phyloP scores from a whole-genome alignment of 2,797 vertebrate genomes.

The Sternarchorhynchus goeldii region DNA sequence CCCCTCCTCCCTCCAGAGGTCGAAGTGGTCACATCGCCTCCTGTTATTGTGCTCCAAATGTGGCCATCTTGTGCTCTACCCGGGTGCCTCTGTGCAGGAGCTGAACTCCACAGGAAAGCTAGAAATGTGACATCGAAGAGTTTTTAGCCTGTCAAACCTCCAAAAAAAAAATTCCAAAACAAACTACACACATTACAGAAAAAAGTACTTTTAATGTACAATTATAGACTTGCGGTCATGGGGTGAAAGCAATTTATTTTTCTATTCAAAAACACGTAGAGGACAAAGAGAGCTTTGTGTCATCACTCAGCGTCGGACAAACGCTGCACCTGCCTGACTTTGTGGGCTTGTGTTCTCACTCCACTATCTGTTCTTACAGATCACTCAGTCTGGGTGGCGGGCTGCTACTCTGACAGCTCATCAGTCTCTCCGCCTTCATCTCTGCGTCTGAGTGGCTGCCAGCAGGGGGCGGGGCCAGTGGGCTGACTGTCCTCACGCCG shows the following conservation, averaged over 20 bases:
- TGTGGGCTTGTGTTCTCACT: neutral
- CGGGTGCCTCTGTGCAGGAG: no score
- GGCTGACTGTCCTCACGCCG: neutral
- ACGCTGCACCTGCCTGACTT: neutral
- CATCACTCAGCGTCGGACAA: neutral
- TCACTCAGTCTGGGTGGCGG: slow-evolving; percentile 20
- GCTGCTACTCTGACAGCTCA: neutral
- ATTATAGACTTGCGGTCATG: neutral
- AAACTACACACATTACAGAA: no score
- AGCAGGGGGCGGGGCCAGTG: neutral
- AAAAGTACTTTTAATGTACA: no score
- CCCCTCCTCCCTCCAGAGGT: slow-evolving; percentile 64
- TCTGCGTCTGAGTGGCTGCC: neutral
- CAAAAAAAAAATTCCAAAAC: no score
- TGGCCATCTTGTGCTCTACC: no score
- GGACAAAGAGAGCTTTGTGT: neutral
- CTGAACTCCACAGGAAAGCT: no score
- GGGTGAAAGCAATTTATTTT: neutral
- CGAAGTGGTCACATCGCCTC: slow-evolving; percentile 70
- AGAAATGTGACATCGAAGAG: no score
- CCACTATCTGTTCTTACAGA: neutral
- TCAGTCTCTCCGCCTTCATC: neutral
- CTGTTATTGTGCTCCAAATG: slow-evolving; percentile 67
- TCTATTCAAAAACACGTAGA: neutral
- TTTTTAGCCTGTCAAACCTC: no score